Percentiles rank a stretch among this genome's conserved stretches.
Evolutionary conservation across 2,113 vertebrate species (phyloP).

Genomic region (Ornithorhynchus anatinus): DNA sequence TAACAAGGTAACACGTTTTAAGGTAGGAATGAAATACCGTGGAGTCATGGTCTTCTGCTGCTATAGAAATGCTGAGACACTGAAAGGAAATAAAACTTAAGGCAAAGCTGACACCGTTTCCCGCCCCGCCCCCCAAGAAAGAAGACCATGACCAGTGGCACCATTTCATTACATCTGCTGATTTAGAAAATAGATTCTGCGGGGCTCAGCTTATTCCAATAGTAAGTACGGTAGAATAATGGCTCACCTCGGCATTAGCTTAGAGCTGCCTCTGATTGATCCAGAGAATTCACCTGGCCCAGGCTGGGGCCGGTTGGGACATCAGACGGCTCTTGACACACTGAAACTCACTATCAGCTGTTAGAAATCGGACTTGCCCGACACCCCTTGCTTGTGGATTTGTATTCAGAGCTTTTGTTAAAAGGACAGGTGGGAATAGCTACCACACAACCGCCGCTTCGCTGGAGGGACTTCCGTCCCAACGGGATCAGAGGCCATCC

Average conservation of each 20-base stretch:
- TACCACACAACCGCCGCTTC: too few relatives aligned
- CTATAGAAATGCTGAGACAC: conserved; percentile 73
- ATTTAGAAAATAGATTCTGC: conserved; percentile 16
- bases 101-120: conserved; percentile 81
- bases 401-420: not conserved
- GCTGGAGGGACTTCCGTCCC: too few relatives aligned
- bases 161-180: conserved; percentile 3
- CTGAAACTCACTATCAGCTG: conserved; percentile 26
- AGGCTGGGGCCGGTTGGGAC: not conserved
- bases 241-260: not conserved
- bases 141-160: not conserved
- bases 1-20: conserved; percentile 78
- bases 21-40: conserved; percentile 54
- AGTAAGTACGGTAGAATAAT: conserved; percentile 1
- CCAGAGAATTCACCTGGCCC: not conserved
- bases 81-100: conserved; percentile 78
- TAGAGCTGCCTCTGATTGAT: conserved; percentile 23
- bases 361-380: not conserved
- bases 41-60: conserved; percentile 53
- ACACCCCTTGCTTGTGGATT: not conserved
- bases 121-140: conserved; percentile 68
- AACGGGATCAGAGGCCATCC: not conserved
- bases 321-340: not conserved
- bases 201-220: conserved; percentile 7
- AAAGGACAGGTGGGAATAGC: fast-evolving